A percentile compares a stretch with the other conserved stretches of the same genome.
Conservation (phyloP, 2,888 invertebrate genomes). For the Seira ritae region DNA sequence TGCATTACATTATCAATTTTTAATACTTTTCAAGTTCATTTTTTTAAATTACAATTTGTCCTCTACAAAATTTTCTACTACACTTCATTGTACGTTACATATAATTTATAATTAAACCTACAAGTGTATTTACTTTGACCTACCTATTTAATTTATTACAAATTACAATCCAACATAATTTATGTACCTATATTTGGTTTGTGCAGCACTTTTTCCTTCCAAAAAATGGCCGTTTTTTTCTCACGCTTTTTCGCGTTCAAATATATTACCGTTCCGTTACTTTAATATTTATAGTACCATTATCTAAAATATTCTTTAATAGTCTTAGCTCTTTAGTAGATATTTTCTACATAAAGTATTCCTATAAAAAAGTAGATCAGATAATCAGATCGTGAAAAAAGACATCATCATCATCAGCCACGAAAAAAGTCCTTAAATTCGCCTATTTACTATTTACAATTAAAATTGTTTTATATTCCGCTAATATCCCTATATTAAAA, state of each 20-base stretch:
- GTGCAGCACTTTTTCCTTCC: conserved; percentile 28
- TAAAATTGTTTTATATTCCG: too few relatives aligned
- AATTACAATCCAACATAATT: too few relatives aligned
- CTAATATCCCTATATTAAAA: too few relatives aligned
- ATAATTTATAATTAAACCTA: not conserved
- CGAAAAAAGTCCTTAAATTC: too few relatives aligned
- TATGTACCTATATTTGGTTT: conserved; percentile 48
- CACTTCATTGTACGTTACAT: not conserved
- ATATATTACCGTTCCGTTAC: not conserved
- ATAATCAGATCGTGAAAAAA: too few relatives aligned
- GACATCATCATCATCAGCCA: too few relatives aligned
- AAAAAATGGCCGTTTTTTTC: not conserved
- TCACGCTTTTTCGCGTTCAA: too few relatives aligned
- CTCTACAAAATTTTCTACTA: not conserved
- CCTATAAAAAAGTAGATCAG: too few relatives aligned
- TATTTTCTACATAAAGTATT: too few relatives aligned
- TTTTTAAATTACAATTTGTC: not conserved
- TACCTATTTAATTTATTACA: too few relatives aligned
- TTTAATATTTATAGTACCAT: not conserved
- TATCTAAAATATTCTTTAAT: conserved; percentile 4
- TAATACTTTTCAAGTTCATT: conserved; percentile 10
- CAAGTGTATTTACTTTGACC: too few relatives aligned
- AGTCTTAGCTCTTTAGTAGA: conserved; percentile 6
- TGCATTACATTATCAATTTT: not conserved
- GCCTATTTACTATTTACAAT: too few relatives aligned